Evolutionary conservation across 2,113 vertebrate genomes (phyloP), one percentile per base, ranked within the genome.

Genomic region (Ahaetulla prasina): DNA sequence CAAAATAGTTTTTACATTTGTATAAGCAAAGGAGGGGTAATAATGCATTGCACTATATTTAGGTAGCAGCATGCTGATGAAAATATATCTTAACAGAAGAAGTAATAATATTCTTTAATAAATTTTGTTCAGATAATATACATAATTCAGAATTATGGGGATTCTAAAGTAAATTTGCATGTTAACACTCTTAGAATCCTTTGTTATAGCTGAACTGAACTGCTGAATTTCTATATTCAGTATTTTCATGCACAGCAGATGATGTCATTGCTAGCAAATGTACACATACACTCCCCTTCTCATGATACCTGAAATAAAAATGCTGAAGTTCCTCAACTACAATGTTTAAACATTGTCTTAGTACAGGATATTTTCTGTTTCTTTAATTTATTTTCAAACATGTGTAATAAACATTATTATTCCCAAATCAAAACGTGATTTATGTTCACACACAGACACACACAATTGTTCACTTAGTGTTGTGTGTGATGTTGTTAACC

Each of bases 211-310:
- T 74, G 55, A 60, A 50, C 49, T 47, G 30, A 50, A 92, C 35
- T 27, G 53, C 87, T 92, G n/a, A 92, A 14, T 25, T 89, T 93
- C 92, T 90, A 50, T 23, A 87, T 93, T 52, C 87, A 80, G 92
- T 84, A 80, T 2, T 95, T 95, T 87, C 55, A 16, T 90, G 91
- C 92, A 85, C 92, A 90, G 85, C 68, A 90, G 90, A 54, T 95
- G 88, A 92, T 91, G 94, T 95, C 85, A 93, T 43, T 92, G 92
- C 93, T 95, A 93, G 94, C 94, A 96, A 88, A 94, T 91, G 95
- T 95, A 96, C 93, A 97, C 96, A 95, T 87, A 91, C 93, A 94
- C 96, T 95, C 95, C 95, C 94, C 92, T 95, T 94, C 89, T 50
- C 0, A 16, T 93, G 93, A 91, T 94, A 94, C 87, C 92, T 90